Percentiles rank a stretch among this genome's conserved stretches.
Evolutionary conservation across 2,113 vertebrate genomes (phyloP).

Genomic region (Triplophysa rosa): DNA sequence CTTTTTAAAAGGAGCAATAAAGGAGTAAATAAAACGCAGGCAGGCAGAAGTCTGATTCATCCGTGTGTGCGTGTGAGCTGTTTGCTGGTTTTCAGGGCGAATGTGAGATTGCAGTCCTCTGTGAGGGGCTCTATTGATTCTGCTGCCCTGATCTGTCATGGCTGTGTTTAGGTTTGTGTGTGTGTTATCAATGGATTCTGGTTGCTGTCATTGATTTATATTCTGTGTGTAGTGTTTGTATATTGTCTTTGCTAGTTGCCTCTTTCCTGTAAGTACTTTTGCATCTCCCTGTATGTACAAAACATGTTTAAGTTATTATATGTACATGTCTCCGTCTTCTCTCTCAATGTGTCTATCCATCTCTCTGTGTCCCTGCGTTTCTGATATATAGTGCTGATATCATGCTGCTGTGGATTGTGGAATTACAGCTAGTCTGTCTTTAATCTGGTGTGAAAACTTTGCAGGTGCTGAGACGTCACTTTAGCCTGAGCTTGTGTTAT

Average conservation of each 20-base stretch:
- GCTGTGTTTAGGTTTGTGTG: slow-evolving; percentile 33
- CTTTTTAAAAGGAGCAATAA: slow-evolving; percentile 38
- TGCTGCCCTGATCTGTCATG: slow-evolving; percentile 17
- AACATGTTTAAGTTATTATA: neutral
- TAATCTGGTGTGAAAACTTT: slow-evolving; percentile 16
- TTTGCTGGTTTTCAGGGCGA: slow-evolving; percentile 10
- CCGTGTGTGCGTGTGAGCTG: neutral
- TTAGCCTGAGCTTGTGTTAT: neutral
- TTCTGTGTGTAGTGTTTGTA: slow-evolving; percentile 23
- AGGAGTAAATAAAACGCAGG: slow-evolving; percentile 9
- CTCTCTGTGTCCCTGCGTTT: neutral
- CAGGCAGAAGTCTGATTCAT: slow-evolving; percentile 19
- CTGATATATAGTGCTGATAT: neutral
- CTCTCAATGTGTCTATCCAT: neutral
- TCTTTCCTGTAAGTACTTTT: neutral
- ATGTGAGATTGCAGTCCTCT: slow-evolving; percentile 1
- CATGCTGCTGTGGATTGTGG: neutral
- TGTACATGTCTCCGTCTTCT: neutral
- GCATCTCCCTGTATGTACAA: neutral
- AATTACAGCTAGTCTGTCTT: neutral
- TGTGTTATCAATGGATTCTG: slow-evolving; percentile 37
- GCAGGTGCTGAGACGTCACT: slow-evolving; percentile 19
- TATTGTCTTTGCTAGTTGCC: neutral
- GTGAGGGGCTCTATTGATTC: slow-evolving; percentile 37
- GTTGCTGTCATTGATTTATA: slow-evolving; percentile 12